These are phyloP conservation scores for Chionis minor DNA, from an alignment of 2,113 vertebrate species.

Conservation along the genomic window DNA sequence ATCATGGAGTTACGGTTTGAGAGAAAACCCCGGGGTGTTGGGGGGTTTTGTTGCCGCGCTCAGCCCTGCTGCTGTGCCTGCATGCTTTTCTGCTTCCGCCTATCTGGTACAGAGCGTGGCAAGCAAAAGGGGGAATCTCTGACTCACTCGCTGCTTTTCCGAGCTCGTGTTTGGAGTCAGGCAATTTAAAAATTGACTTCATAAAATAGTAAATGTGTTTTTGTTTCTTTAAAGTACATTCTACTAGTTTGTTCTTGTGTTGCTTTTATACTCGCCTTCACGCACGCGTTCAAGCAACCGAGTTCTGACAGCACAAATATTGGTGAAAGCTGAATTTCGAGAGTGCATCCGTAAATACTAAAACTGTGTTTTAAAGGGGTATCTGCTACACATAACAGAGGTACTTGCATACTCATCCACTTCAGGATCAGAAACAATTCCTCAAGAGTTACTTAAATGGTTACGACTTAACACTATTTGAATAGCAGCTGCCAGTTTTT, in stretches of 20 bases:
- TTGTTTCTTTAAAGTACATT: neutral
- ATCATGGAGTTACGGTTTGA: accelerated
- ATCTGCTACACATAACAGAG: neutral
- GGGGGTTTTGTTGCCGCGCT: neutral
- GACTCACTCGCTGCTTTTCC: neutral
- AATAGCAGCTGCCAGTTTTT: neutral
- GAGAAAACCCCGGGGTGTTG: neutral
- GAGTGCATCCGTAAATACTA: neutral
- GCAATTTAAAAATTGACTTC: neutral
- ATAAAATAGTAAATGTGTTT: neutral
- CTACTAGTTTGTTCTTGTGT: neutral
- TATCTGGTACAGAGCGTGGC: accelerated
- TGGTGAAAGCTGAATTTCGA: neutral
- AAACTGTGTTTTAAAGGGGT: neutral
- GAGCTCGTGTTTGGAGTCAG: neutral
- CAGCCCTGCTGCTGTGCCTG: neutral
- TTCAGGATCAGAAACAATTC: neutral
- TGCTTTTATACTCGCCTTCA: neutral
- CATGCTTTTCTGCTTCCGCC: neutral
- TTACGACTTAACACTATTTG: neutral
- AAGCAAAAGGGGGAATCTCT: neutral
- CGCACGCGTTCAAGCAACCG: neutral
- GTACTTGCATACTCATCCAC: neutral
- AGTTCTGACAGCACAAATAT: neutral
- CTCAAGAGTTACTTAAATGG: neutral